Percentiles rank a stretch among this genome's conserved stretches.
Conservation (phyloP, 2,797 vertebrate species). For the Cyprinodon diabolis region DNA sequence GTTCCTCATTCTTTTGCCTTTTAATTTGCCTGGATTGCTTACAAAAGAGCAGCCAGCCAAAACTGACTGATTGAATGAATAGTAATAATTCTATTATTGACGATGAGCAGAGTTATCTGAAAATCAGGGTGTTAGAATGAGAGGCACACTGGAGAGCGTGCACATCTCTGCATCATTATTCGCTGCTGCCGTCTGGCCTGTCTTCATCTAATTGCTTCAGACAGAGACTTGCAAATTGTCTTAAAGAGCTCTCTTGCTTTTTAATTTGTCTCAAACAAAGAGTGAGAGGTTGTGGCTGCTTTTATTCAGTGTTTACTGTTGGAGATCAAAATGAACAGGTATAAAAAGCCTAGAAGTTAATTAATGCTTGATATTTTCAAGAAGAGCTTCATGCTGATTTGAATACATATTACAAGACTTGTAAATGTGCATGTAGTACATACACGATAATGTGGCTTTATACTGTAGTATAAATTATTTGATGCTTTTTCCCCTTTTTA, state of each 20-base stretch:
- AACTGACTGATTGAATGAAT: constrained; percentile 72
- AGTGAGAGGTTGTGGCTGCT: constrained; percentile 26
- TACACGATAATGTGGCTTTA: no score
- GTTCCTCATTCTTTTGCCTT: constrained; percentile 14
- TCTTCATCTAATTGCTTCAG: constrained; percentile 61
- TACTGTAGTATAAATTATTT: no score
- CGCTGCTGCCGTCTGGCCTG: constrained; percentile 57
- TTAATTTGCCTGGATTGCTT: constrained; percentile 56
- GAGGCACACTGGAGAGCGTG: constrained; percentile 42
- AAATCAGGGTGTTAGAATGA: constrained; percentile 51
- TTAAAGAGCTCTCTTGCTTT: constrained; percentile 42
- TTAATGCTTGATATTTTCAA: neutral
- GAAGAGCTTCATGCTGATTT: neutral
- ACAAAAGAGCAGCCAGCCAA: constrained; percentile 67
- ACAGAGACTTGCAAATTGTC: constrained; percentile 57
- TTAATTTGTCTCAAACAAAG: constrained; percentile 49
- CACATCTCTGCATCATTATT: constrained; percentile 52
- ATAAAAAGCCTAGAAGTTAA: constrained; percentile 1
- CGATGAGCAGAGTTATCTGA: constrained; percentile 68
- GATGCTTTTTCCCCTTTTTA: no score
- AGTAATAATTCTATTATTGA: constrained; percentile 64
- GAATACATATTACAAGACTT: neutral
- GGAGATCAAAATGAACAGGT: constrained; percentile 36
- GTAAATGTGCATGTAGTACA: no score
- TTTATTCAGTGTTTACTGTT: constrained; percentile 42